These are phyloP conservation scores for Pyrgus malvae DNA, from an alignment of 2,888 invertebrate genomes.

Conservation along the genomic window DNA sequence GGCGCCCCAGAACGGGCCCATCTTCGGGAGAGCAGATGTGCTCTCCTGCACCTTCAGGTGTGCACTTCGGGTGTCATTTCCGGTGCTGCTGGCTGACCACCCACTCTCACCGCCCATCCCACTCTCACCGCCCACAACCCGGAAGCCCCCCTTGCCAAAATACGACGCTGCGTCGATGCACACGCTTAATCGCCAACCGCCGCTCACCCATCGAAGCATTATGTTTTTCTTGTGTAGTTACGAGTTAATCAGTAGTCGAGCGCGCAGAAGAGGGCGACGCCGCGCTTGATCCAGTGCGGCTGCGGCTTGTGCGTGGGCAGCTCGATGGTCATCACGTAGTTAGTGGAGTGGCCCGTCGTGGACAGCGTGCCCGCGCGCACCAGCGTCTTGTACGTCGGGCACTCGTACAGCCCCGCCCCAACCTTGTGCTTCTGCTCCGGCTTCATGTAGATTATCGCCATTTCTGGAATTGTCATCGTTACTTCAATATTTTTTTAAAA, in stretches of 20 bases:
- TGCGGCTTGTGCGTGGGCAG: conserved; percentile 84
- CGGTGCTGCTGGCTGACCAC: no score
- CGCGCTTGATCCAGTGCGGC: conserved; percentile 89
- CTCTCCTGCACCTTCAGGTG: no score
- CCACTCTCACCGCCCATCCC: no score
- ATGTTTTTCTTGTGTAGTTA: no score
- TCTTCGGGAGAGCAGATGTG: no score
- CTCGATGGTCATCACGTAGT: conserved; percentile 89
- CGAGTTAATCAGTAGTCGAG: conserved; percentile 83
- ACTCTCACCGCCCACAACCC: no score
- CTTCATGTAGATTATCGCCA: conserved; percentile 86
- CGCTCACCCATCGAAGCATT: no score
- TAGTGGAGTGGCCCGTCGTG: conserved; percentile 92
- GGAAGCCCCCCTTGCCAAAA: no score
- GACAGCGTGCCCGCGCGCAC: conserved; percentile 88
- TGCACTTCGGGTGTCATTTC: no score
- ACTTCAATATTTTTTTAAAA: background rate
- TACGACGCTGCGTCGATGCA: no score
- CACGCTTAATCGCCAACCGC: no score
- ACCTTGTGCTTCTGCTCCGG: conserved; percentile 84
- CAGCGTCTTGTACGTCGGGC: conserved; percentile 90
- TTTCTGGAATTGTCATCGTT: conserved; percentile 65
- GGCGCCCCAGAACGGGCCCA: no score
- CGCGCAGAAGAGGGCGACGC: conserved; percentile 89
- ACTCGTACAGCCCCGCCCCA: conserved; percentile 80